A percentile compares a stretch with the other conserved stretches of the same genome.
Evolutionary conservation across 1,140 invertebrate species (phyloP).

Genomic region (Drosophila grimshawi): DNA sequence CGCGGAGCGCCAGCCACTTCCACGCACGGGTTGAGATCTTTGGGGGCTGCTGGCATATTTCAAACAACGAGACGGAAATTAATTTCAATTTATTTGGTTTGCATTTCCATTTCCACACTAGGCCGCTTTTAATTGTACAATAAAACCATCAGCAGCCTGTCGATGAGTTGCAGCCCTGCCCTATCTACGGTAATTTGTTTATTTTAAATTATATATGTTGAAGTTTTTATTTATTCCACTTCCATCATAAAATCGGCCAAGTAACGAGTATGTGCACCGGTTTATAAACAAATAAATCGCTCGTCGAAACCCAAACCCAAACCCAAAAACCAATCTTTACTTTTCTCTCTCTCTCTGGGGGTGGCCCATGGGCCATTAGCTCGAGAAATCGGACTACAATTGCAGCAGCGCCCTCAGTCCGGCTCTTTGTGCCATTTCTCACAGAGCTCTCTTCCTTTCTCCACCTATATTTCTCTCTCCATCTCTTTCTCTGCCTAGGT

Average conservation of each 20-base stretch:
- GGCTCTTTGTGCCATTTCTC: conserved; percentile 63
- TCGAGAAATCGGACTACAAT: conserved; percentile 29
- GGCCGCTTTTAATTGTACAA: conserved; percentile 68
- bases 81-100: conserved; percentile 61
- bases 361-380: conserved; percentile 65
- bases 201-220: conserved; percentile 81
- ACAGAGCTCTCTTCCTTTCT: conserved; percentile 3
- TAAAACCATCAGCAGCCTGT: conserved; percentile 70
- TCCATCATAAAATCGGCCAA: conserved; percentile 38
- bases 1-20: conserved; percentile 56
- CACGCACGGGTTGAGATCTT: conserved; percentile 41
- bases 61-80: conserved; percentile 68
- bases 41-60: conserved; percentile 58
- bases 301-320: conserved; percentile 49
- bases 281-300: conserved; percentile 79
- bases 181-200: conserved; percentile 73
- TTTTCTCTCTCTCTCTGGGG: conserved; percentile 18
- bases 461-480: not conserved
- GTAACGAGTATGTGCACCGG: conserved; percentile 23
- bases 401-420: conserved; percentile 46
- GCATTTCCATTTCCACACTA: conserved; percentile 17
- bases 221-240: conserved; percentile 75
- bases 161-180: conserved; percentile 24
- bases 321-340: conserved; percentile 29
- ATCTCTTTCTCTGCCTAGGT: conserved; percentile 46